Evolutionary conservation across 2,113 vertebrate species (phyloP), one percentile per base, ranked within the genome.

Genomic region (Nannobrachium achirus): DNA sequence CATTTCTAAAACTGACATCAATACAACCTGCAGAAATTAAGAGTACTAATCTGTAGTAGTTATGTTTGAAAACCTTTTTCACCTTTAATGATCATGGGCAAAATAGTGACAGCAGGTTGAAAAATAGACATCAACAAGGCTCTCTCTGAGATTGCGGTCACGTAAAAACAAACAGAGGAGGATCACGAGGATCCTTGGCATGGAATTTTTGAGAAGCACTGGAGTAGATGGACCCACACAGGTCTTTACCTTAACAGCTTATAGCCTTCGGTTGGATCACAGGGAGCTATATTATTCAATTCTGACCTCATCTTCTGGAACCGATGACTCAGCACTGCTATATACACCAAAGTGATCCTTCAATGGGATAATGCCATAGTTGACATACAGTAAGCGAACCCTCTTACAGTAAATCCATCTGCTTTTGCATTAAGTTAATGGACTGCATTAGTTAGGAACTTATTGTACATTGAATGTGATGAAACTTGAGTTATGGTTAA

Each of bases 351-450:
- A 78, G 71, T 63, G 53, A 77, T 70, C 25, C 15, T 72, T 19
- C 19, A 14, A 61, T 49, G 41, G 62, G 63, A 25, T 67, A 69
- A 86, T 60, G 69, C 69, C 67, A 14, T n/a, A 67, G 67, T 51
- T 70, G 75, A 83, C 68, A 64, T 1, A 45, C 25, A 33, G 20
- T 4, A 4, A 63, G 44, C 59, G 63, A 38, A 65, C 53, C 83
- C 20, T 4, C 20, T 25, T 25, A 25, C 4, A 25, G 25, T 33
- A 71, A 69, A 83, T 77, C 69, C 53, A 86, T 76, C 66, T 59
- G 69, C 33, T 18, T 5, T 19, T 62, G 57, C 85, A 86, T 88
- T 85, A 85, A 68, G 64, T 62, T 82, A 84, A 88, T 82, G 70
- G 82, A 67, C 69, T 81, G 57, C 33, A 61, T 63, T n/a, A 67